A percentile compares a stretch with the other conserved stretches of the same genome.
Conservation (phyloP, 1,140 invertebrate species). For the Hylaeus anthracinus region DNA sequence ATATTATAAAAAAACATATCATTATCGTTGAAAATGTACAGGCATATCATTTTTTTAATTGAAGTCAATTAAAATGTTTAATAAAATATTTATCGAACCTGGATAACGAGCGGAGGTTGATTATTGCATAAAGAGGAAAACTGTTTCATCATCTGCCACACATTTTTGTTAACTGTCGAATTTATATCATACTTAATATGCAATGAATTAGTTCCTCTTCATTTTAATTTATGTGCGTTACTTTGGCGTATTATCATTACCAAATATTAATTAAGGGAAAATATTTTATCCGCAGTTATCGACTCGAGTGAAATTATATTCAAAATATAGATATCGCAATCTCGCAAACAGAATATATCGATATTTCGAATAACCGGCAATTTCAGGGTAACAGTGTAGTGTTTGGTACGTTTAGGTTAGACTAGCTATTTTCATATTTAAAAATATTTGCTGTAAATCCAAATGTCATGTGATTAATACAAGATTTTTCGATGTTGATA, state of each 20-base stretch:
- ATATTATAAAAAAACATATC: neutral
- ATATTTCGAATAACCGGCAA: slow-evolving; percentile 43
- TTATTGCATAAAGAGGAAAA: neutral
- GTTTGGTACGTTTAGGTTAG: slow-evolving; percentile 76
- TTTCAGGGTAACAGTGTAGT: slow-evolving; percentile 67
- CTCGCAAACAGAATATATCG: slow-evolving; percentile 21
- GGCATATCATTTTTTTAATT: neutral
- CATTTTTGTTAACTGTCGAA: neutral
- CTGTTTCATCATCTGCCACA: slow-evolving; percentile 28
- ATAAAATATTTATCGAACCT: slow-evolving; percentile 10
- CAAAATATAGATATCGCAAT: neutral
- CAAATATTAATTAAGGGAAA: neutral
- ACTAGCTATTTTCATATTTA: slow-evolving; percentile 67
- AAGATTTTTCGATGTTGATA: slow-evolving; percentile 42
- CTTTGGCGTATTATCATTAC: neutral
- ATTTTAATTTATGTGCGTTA: slow-evolving; percentile 3
- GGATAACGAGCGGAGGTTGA: slow-evolving; percentile 1
- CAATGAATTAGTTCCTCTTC: neutral
- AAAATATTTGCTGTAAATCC: slow-evolving; percentile 62
- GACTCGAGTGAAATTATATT: slow-evolving; percentile 8
- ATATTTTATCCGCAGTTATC: slow-evolving; percentile 23
- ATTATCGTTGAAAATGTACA: neutral
- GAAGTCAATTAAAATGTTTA: neutral
- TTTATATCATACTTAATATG: neutral
- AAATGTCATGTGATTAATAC: slow-evolving; percentile 68